These are phyloP conservation scores for Hippocampus barbouri DNA, from an alignment of 2,113 vertebrate species.

Conservation along the genomic window DNA sequence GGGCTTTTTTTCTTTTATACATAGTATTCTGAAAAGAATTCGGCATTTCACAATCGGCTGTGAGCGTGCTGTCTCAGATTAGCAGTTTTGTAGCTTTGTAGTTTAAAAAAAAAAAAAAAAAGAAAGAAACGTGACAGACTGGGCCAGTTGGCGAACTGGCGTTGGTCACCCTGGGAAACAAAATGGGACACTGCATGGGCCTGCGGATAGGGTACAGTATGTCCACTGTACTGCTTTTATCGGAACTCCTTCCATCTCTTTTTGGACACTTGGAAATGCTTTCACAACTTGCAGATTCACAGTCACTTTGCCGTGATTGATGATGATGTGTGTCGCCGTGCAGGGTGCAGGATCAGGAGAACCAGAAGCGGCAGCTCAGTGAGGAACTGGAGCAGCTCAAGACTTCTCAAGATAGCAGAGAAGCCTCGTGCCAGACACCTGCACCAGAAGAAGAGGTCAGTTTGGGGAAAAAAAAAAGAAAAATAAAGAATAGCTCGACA, in stretches of 20 bases:
- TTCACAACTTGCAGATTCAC: background rate
- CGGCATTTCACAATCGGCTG: background rate
- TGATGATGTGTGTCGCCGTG: background rate
- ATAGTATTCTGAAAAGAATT: background rate
- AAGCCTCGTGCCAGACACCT: conserved; percentile 71
- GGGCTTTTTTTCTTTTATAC: background rate
- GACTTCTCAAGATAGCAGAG: conserved; percentile 63
- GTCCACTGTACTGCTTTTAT: conserved; percentile 32
- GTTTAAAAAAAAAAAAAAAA: conserved; percentile 11
- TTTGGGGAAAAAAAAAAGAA: background rate
- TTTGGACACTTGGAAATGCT: background rate
- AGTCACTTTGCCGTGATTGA: background rate
- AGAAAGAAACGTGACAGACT: background rate
- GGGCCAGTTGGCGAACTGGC: conserved; percentile 57
- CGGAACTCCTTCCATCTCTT: conserved; percentile 1
- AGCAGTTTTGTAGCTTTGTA: background rate
- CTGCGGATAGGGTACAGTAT: conserved; percentile 73
- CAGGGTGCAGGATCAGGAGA: conserved; percentile 78
- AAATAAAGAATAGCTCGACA: background rate
- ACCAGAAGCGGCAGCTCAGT: conserved; percentile 68
- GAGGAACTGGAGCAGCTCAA: conserved; percentile 72
- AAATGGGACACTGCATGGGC: conserved; percentile 75
- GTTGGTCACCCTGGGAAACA: conserved; percentile 67
- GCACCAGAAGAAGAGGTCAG: conserved; percentile 57
- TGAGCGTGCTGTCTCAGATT: background rate